Evolutionary conservation across 1,140 invertebrate genomes (phyloP).

Genomic region (Tetraneura akinire): DNA sequence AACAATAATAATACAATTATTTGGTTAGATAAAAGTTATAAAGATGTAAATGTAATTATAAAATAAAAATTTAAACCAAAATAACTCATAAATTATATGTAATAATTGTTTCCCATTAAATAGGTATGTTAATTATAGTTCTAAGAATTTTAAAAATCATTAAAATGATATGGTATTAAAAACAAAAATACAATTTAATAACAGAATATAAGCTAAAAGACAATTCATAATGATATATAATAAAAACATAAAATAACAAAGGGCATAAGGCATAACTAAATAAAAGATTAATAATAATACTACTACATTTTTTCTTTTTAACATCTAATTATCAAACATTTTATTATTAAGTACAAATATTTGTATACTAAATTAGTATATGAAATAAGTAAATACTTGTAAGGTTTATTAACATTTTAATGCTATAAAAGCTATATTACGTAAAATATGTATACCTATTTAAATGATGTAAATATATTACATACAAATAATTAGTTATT

Average conservation of each 20-base stretch:
- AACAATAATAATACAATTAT: conserved; percentile 13
- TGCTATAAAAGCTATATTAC: too few relatives aligned
- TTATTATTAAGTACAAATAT: not conserved
- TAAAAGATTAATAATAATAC: not conserved
- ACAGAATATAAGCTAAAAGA: not conserved
- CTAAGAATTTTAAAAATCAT: conserved; percentile 6
- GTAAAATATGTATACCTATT: too few relatives aligned
- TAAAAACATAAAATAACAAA: not conserved
- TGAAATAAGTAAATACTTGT: too few relatives aligned
- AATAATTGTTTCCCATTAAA: conserved; percentile 34
- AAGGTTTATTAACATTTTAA: too few relatives aligned
- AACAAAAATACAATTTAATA: conserved; percentile 40
- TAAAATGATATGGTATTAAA: conserved; percentile 15
- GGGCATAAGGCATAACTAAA: not conserved
- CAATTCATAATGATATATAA: not conserved
- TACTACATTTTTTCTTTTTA: not conserved
- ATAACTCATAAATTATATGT: conserved; percentile 26
- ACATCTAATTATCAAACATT: not conserved
- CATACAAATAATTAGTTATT: too few relatives aligned
- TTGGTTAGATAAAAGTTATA: conserved; percentile 26
- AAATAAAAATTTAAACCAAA: conserved; percentile 30
- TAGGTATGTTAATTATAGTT: conserved; percentile 40
- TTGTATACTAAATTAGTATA: not conserved
- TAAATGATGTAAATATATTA: too few relatives aligned
- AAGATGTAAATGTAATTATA: conserved; percentile 17